Evolutionary conservation across 2,113 vertebrate species (phyloP), one percentile per base, ranked within the genome.

Genomic region (Psilopsiagon aymara): DNA sequence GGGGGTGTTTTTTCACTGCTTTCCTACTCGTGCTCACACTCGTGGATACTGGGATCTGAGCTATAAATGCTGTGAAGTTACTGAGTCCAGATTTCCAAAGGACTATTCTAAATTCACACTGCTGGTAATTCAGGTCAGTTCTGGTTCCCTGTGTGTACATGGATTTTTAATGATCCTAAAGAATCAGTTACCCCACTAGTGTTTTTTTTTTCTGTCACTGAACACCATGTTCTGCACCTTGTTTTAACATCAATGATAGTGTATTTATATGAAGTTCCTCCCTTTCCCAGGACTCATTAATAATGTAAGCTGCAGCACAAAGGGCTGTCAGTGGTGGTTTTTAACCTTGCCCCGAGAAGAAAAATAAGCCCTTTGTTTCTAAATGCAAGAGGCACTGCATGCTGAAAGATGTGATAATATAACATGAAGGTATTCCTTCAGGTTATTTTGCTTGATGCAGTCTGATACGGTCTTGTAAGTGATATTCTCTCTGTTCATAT

Each of bases 401-500:
- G 11, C 44, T 82, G 73, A 67, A 92, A 93, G 74, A 90, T 57
- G 67, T 60, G 74, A 51, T 69, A 52, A 85, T 68, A 44, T 21
- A 82, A 63, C 24, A 89, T 27, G 46, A 44, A 96, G 43, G 37
- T 70, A 69, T 83, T 81, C 53, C 49, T 94, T 95, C 46, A 92
- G 86, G 80, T 92, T 92, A 91, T 89, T 97, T 94, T 92, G 11
- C 86, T 70, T 94, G 91, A 78, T 92, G 55, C 17, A 57, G 52
- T 62, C 64, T 95, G 91, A 93, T 77, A 89, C 37, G 43, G 63
- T 47, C 76, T 57, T 88, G 66, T 80, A 89, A 68, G 63, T 41
- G 55, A 92, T 90, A 78, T 39, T 95, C 46, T 94, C 83, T 94
- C 96, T 88, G 81, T 86, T 93, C 76, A 62, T 90, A 55, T 49